Conservation (phyloP, 2,113 vertebrate species). For the Plecturocebus donacophilus region DNA sequence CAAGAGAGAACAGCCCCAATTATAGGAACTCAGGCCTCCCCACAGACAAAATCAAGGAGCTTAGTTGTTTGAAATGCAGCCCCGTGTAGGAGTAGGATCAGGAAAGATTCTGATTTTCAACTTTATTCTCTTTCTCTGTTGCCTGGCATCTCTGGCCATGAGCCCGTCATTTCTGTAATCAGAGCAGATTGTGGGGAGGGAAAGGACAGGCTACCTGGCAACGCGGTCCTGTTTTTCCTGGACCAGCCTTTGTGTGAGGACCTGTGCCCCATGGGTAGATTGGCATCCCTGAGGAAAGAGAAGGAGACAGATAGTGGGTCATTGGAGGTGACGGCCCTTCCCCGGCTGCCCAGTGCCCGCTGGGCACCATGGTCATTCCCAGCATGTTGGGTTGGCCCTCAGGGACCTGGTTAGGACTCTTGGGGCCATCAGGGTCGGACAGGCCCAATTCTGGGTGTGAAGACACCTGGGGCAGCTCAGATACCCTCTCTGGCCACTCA, state of each 20-base stretch:
- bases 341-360: background rate
- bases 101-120: too few relatives aligned
- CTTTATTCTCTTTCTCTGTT: background rate
- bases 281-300: too few relatives aligned
- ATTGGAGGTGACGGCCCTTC: background rate
- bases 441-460: background rate
- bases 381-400: background rate
- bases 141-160: too few relatives aligned
- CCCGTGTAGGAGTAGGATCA: too few relatives aligned
- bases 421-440: background rate
- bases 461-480: background rate
- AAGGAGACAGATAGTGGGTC: background rate
- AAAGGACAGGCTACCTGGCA: background rate
- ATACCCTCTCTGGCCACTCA: background rate
- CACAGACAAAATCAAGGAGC: background rate
- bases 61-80: background rate
- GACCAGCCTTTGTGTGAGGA: background rate
- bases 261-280: background rate
- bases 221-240: background rate
- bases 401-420: background rate
- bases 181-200: background rate
- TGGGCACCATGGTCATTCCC: background rate
- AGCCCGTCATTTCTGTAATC: background rate
- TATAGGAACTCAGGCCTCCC: background rate
- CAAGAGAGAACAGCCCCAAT: too few relatives aligned